Percentiles rank a stretch among this genome's conserved stretches.
phyloP scores from a whole-genome alignment of 1,140 invertebrate genomes.

The Spodoptera frugiperda region DNA sequence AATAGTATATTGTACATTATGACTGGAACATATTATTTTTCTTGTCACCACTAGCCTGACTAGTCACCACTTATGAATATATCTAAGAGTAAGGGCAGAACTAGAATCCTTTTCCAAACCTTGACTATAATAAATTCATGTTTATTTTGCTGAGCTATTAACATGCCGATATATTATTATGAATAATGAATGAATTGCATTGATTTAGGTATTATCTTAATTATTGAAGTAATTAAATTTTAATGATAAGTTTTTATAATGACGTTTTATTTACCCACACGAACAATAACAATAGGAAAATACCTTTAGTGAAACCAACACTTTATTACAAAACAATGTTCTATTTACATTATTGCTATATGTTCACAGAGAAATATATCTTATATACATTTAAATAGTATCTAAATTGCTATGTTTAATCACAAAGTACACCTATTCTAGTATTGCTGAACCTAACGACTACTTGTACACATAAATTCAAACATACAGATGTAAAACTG shows the following conservation, averaged over 20 bases:
- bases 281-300: not conserved
- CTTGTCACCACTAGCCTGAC: no score
- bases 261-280: conserved; percentile 25
- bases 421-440: conserved; percentile 11
- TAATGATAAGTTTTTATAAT: conserved; percentile 36
- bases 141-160: no score
- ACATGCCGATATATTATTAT: conserved; percentile 9
- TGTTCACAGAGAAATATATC: not conserved
- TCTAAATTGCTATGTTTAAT: not conserved
- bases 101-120: no score
- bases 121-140: no score
- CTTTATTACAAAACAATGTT: conserved; percentile 7
- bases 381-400: conserved; percentile 5
- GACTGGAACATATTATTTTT: no score
- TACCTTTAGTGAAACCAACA: conserved; percentile 3
- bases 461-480: conserved; percentile 32
- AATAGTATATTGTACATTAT: no score
- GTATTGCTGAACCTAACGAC: not conserved
- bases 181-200: conserved; percentile 37
- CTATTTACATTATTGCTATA: conserved; percentile 26
- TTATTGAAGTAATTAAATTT: conserved; percentile 41
- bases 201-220: conserved; percentile 43
- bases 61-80: no score
- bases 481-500: conserved; percentile 34
- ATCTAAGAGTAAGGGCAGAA: no score